phyloP scores from a whole-genome alignment of 1,140 invertebrate species.

The Notospermus geniculatus region DNA sequence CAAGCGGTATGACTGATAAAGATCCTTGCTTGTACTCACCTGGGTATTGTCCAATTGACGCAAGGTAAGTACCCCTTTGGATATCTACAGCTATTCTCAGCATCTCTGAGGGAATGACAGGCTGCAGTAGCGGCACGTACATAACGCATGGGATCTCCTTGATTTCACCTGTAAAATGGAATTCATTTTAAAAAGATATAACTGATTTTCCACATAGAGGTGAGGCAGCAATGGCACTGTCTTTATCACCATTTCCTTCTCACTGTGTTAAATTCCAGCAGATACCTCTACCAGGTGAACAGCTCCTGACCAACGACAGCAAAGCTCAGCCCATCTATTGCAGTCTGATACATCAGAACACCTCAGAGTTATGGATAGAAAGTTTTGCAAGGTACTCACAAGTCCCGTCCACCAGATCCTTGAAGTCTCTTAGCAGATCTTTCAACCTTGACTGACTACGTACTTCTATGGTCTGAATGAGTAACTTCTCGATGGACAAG shows the following conservation, averaged over 20 bases:
- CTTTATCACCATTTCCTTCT: too few species aligned
- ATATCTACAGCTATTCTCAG: constrained; percentile 89
- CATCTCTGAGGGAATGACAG: constrained; percentile 85
- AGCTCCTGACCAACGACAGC: too few species aligned
- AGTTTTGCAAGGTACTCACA: too few species aligned
- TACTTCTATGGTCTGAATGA: constrained; percentile 97
- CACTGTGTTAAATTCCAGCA: too few species aligned
- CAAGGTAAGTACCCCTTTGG: constrained; percentile 84
- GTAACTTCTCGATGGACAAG: constrained; percentile 87
- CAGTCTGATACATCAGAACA: too few species aligned
- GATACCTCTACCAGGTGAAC: too few species aligned
- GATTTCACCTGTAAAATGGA: constrained; percentile 56
- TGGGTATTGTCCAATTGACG: constrained; percentile 76
- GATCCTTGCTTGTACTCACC: too few species aligned
- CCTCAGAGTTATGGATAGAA: too few species aligned
- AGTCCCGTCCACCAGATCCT: constrained; percentile 14
- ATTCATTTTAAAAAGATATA: background rate
- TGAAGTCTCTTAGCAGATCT: constrained; percentile 15
- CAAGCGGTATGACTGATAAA: too few species aligned
- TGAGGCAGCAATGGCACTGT: too few species aligned
- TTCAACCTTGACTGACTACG: constrained; percentile 64
- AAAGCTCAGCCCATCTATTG: too few species aligned
- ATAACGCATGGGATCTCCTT: constrained; percentile 74
- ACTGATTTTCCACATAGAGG: too few species aligned
- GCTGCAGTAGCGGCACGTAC: constrained; percentile 81